Evolutionary conservation across 1,140 invertebrate species (phyloP), one percentile per base, ranked within the genome.

Genomic region (Globodera ellingtonae): DNA sequence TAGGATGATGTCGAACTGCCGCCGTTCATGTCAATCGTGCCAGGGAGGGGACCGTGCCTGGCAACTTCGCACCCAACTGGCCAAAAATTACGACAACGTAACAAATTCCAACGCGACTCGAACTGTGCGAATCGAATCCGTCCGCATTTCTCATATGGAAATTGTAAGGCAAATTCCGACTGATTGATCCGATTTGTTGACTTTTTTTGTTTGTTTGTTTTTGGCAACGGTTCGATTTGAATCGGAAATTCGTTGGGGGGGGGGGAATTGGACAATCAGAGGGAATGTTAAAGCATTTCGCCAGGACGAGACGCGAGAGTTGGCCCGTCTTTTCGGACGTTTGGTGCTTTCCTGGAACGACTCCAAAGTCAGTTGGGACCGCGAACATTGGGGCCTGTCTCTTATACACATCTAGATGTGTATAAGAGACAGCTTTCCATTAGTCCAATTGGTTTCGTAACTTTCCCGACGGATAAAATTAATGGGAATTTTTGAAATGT

Each of bases 1-100:
- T 50, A 86, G 85, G 87, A 88, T 88, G 87, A 88, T 88, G 87
- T 80, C 86, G 35, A 88, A 88, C 73, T 88, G 87, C 66, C 73
- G 87, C 24, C 84, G 86, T n/a, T 88, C 86, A 0, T 88, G 87
- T 82, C 86, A 87, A 72, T 87, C 84, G 47, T 88, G 87, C 75
- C 87, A 89, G 65, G 87, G 87, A 8, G 87, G 87, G 8, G 89
- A 89, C 78, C 73, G 82, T 13, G 87, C 88, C 21, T 89, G 87
- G 87, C 86, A 89, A 72, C 75, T 89, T 10, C 82, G 87, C 13
- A 80, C 75, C 10, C 81, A 89, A 62, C 79, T 89, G 21, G 79
- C 89, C 21, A 72, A 75, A 56, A 87, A 83, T 24, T 89, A 89
- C 76, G 84, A 89, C 48, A 89, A 89, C 75, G 69, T 86, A 13